Conservation (phyloP, 2,888 invertebrate genomes). For the Drosophila algonquin region DNA sequence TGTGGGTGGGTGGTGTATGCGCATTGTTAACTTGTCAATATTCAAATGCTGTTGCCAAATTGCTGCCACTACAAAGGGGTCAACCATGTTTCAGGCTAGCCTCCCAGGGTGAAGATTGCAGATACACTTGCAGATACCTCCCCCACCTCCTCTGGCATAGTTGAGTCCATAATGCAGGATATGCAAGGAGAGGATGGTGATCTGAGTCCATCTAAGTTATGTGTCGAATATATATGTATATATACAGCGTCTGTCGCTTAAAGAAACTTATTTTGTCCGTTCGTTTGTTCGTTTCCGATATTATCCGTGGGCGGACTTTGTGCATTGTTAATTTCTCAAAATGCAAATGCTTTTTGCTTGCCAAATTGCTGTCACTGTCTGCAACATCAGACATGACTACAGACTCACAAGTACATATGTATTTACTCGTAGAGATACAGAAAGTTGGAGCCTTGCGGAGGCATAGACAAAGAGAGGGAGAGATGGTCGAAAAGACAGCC, state of each 20-base stretch:
- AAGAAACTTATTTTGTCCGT: neutral
- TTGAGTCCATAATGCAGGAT: too few relatives aligned
- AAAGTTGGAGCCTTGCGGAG: constrained; percentile 8
- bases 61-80: too few relatives aligned
- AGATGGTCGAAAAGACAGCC: constrained; percentile 32
- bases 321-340: constrained; percentile 8
- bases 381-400: neutral
- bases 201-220: too few relatives aligned
- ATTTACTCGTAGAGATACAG: neutral
- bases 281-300: constrained; percentile 1
- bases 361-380: constrained; percentile 46
- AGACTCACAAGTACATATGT: too few relatives aligned
- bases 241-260: neutral
- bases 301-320: neutral
- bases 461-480: neutral
- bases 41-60: constrained; percentile 15
- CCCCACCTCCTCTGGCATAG: too few relatives aligned
- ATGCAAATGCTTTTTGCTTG: constrained; percentile 42
- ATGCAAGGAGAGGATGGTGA: too few relatives aligned
- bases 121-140: too few relatives aligned
- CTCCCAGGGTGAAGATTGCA: too few relatives aligned
- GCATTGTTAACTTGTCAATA: constrained; percentile 41
- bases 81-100: too few relatives aligned
- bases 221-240: too few relatives aligned
- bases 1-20: constrained; percentile 33